These are phyloP conservation scores for Nematostella vectensis DNA, from an alignment of 92 coral and sea anemone species.

Conservation along the genomic window DNA sequence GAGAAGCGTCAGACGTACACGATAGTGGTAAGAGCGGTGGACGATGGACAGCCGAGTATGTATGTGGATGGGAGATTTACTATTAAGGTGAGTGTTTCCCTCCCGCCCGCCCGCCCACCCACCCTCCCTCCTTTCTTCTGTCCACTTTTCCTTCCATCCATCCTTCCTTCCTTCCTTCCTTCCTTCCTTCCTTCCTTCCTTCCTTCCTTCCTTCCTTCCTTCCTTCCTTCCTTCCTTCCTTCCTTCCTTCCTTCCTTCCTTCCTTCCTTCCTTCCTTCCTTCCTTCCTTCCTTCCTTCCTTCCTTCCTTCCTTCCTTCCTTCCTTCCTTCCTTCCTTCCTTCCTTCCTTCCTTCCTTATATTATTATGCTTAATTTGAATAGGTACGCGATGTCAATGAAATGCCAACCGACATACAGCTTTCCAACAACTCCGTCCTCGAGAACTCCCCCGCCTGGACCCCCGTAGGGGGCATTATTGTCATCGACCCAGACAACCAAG, in stretches of 20 bases:
- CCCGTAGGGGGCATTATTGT: constrained; percentile 63
- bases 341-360: not conserved
- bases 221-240: constrained; percentile 18
- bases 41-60: constrained; percentile 60
- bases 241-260: constrained; percentile 13
- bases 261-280: constrained; percentile 16
- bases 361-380: too few species aligned
- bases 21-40: constrained; percentile 55
- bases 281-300: constrained; percentile 11
- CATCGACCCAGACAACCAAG: constrained; percentile 75
- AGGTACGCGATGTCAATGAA: constrained; percentile 84
- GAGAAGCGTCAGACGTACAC: constrained; percentile 48
- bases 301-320: constrained; percentile 4
- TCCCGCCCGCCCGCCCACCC: not conserved
- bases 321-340: not conserved
- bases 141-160: not conserved
- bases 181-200: not conserved
- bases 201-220: constrained; percentile 10
- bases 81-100: constrained; percentile 43
- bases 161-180: not conserved
- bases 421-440: constrained; percentile 30
- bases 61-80: constrained; percentile 47
- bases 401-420: constrained; percentile 64
- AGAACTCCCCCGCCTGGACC: constrained; percentile 59
- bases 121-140: not conserved